A percentile compares a stretch with the other conserved stretches of the same genome.
These are phyloP conservation scores for Chelmon rostratus DNA, from an alignment of 2,797 vertebrate species.

Conservation along the genomic window DNA sequence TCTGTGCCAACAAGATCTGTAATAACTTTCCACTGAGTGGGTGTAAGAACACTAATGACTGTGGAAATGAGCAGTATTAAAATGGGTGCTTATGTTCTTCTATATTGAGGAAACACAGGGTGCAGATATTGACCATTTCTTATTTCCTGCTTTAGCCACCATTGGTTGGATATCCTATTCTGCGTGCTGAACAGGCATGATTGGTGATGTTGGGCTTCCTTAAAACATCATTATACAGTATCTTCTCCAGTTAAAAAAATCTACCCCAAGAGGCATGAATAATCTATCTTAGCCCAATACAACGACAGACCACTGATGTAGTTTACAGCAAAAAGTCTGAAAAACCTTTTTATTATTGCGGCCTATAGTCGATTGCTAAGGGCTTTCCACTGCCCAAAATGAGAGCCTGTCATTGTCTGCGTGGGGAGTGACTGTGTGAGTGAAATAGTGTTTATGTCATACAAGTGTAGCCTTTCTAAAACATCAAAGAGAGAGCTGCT, in stretches of 20 bases:
- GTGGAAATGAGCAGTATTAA: background rate
- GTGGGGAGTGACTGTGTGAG: background rate
- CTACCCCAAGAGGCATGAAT: background rate
- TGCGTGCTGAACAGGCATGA: slow-evolving; percentile 29
- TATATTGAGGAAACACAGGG: slow-evolving; percentile 15
- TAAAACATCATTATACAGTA: background rate
- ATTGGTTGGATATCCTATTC: slow-evolving; percentile 46
- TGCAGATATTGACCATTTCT: slow-evolving; percentile 6
- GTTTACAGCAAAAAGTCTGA: background rate
- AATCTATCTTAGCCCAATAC: background rate
- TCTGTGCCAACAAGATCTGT: slow-evolving; percentile 1
- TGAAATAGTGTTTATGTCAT: slow-evolving; percentile 41
- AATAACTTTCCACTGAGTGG: slow-evolving; percentile 18
- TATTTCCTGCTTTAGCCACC: background rate
- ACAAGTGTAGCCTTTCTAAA: slow-evolving; percentile 46
- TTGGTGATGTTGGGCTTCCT: slow-evolving; percentile 15
- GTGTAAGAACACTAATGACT: background rate
- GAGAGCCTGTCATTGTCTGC: background rate
- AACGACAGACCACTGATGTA: background rate
- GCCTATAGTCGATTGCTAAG: background rate
- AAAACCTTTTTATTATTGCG: background rate
- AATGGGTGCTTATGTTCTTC: background rate
- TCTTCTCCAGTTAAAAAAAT: slow-evolving; percentile 1
- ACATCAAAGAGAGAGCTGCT: slow-evolving; percentile 49
- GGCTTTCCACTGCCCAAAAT: background rate